Evolutionary conservation across 1,140 invertebrate genomes (phyloP).

Genomic region (Drosophila murphyi): DNA sequence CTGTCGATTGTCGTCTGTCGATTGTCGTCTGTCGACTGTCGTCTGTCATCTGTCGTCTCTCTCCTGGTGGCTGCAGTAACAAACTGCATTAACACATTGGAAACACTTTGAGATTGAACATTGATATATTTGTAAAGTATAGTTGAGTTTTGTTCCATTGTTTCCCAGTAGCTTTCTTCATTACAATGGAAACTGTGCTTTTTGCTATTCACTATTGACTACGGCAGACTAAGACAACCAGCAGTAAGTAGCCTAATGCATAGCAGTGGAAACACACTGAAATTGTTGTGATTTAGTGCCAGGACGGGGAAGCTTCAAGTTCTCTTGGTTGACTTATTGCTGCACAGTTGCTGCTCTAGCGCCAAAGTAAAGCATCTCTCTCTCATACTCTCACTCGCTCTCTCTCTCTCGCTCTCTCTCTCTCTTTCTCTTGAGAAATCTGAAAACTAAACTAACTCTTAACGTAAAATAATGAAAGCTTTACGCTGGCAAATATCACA

Average conservation of each 20-base stretch:
- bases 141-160: no score
- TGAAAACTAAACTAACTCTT: conserved; percentile 21
- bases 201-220: background rate
- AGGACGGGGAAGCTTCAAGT: no score
- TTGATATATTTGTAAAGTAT: background rate
- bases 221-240: background rate
- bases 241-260: background rate
- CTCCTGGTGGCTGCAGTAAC: no score
- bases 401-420: no score
- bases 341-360: background rate
- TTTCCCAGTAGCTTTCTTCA: no score
- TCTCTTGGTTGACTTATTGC: background rate
- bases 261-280: conserved; percentile 6
- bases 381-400: background rate
- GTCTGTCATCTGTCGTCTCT: no score
- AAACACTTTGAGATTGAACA: background rate
- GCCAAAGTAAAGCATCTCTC: conserved; percentile 7
- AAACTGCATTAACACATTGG: background rate
- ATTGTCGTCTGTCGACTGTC: no score
- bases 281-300: no score
- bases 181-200: no score
- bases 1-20: no score
- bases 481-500: conserved; percentile 40
- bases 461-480: conserved; percentile 29
- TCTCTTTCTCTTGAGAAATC: background rate